These are phyloP conservation scores for Synergus laeviventris DNA, from an alignment of 2,888 invertebrate species.

Conservation along the genomic window DNA sequence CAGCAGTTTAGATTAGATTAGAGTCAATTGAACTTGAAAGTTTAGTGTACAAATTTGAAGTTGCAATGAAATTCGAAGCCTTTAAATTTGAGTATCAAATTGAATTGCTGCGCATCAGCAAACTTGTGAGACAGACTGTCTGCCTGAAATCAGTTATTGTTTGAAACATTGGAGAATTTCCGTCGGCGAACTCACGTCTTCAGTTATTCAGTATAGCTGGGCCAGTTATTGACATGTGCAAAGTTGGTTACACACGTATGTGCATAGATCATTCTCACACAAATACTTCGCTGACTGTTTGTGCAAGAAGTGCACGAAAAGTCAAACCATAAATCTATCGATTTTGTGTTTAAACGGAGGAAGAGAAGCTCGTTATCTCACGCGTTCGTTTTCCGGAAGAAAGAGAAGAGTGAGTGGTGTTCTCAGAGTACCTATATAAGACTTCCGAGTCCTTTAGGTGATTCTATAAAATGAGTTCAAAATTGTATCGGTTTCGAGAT, in stretches of 20 bases:
- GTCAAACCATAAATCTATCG: constrained; percentile 25
- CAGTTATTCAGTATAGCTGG: neutral
- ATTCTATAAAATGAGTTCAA: neutral
- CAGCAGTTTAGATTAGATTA: too few relatives aligned
- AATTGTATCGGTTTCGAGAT: neutral
- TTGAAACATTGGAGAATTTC: neutral
- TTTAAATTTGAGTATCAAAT: neutral
- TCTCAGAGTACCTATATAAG: neutral
- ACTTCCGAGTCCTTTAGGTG: neutral
- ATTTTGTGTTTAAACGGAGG: constrained; percentile 9
- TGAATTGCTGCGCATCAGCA: neutral
- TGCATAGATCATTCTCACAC: neutral
- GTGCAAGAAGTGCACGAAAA: constrained; percentile 5
- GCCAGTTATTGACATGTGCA: constrained; percentile 1
- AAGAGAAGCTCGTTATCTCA: constrained; percentile 16
- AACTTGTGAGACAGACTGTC: constrained; percentile 3
- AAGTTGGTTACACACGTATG: constrained; percentile 1
- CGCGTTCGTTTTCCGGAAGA: constrained; percentile 12
- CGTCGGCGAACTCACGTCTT: neutral
- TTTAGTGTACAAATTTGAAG: too few relatives aligned
- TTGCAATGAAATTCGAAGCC: too few relatives aligned
- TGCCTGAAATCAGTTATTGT: neutral
- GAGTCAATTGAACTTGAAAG: too few relatives aligned
- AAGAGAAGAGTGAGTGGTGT: neutral
- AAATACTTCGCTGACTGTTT: neutral